Evolutionary conservation across 2,888 invertebrate genomes (phyloP), one percentile per base, ranked within the genome.

Genomic region (Drosophila putrida): DNA sequence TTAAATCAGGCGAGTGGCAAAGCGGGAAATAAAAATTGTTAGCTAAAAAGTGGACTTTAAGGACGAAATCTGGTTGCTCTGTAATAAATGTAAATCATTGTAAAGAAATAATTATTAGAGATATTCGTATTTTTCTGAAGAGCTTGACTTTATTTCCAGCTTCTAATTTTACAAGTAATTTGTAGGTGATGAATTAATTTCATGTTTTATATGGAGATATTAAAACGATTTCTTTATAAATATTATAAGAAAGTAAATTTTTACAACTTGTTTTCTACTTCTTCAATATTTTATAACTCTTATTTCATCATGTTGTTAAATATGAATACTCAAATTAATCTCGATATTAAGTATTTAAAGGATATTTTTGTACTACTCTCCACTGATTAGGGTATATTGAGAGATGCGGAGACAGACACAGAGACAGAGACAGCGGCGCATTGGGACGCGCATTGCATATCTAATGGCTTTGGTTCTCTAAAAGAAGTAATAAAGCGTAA

Each of bases 401-500:
- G 6, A 57, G n/a, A 4, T 15, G 46, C 5, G 46, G 38, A 13
- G 35, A 47, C 13, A 55, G 50, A 27, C 39, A 69, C 27, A 10
- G 31, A 31, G 51, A 55, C 11, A 54, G 59, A 47, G 55, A 65
- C 41, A 47, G 70, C 57, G 64, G 64, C 71, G 64, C 64, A 70
- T 38, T 54, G 64, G 63, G 60, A 82, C 88, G 85, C 82, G 73
- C 46, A 65, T 46, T 78, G 88, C 78, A 82, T 82, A 82, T 55
- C 73, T 78, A 84, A 87, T 87, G 81, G 63, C 57, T 71, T 59
- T 55, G 57, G 44, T 61, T 57, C 66, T 59, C 60, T 60, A 50
- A 58, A 53, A 84, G 69, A 78, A 75, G 78, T 87, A 87, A 87
- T 82, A 82, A 82, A 87, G 84, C 84, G 82, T 83, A 75, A 73